Conservation (phyloP, 35 echinoderm and acorn worm species). For the Diadema setosum region DNA sequence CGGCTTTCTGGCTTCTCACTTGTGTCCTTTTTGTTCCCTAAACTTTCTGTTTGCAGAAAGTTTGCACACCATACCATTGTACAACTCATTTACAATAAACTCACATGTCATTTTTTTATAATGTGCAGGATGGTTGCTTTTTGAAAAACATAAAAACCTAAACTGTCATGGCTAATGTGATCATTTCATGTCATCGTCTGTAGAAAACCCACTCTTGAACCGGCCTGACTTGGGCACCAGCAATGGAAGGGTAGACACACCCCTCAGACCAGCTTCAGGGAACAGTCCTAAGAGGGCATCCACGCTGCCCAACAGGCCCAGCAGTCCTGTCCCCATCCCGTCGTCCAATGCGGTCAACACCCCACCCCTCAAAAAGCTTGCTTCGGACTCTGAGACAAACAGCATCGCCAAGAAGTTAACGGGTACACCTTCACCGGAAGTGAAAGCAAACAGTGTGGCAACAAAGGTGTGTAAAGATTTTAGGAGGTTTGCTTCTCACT, state of each 20-base stretch:
- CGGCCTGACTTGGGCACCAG: constrained; percentile 6
- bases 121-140: too few relatives aligned
- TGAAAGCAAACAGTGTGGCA: constrained; percentile 46
- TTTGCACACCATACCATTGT: too few relatives aligned
- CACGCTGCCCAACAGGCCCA: constrained; percentile 20
- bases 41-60: too few relatives aligned
- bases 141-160: too few relatives aligned
- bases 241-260: constrained; percentile 59
- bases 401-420: constrained; percentile 11
- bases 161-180: too few relatives aligned
- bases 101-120: too few relatives aligned
- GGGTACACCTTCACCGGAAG: constrained; percentile 18
- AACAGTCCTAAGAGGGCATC: constrained; percentile 35
- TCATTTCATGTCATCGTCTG: too few relatives aligned
- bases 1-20: too few relatives aligned
- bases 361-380: background rate
- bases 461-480: constrained; percentile 58
- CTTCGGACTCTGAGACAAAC: background rate
- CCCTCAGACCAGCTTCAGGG: constrained; percentile 27
- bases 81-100: too few relatives aligned
- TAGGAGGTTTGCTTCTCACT: too few relatives aligned
- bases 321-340: constrained; percentile 33
- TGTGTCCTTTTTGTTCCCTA: too few relatives aligned
- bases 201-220: constrained; percentile 49
- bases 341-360: background rate